Evolutionary conservation across 2,797 vertebrate genomes (phyloP).

Genomic region (Hyperoplus lanceolatus): DNA sequence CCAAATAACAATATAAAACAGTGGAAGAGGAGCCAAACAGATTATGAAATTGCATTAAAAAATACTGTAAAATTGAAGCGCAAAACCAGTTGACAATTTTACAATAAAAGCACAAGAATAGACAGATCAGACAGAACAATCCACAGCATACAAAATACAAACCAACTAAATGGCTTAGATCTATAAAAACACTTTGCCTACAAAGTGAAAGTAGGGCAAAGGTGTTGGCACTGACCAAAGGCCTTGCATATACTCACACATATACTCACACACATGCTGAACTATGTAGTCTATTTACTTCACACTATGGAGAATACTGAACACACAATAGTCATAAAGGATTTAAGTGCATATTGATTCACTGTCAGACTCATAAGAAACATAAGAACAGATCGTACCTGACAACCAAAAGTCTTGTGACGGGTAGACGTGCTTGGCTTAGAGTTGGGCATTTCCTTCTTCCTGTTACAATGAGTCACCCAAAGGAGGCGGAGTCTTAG

Average conservation of each 20-base stretch:
- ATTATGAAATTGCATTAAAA: no score
- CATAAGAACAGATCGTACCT: constrained; percentile 51
- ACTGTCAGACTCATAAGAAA: background rate
- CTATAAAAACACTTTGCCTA: no score
- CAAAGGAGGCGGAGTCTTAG: constrained; percentile 57
- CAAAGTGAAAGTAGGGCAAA: constrained; percentile 51
- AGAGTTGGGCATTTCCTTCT: constrained; percentile 64
- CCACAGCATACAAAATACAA: no score
- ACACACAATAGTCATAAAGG: background rate
- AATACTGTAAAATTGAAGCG: no score
- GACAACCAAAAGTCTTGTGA: background rate
- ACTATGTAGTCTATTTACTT: background rate
- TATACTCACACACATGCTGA: background rate
- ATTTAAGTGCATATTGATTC: background rate
- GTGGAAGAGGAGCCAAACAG: no score
- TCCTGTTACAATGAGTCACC: constrained; percentile 69
- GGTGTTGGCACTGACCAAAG: background rate
- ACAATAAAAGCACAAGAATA: no score
- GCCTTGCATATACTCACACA: background rate
- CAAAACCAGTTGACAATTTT: no score
- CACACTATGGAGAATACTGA: background rate
- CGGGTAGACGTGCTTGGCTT: background rate
- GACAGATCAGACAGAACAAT: no score
- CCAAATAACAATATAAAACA: no score
- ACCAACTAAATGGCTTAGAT: no score